These are phyloP conservation scores for Acanthosoma haemorrhoidale DNA, from an alignment of 2,888 invertebrate species.

Conservation along the genomic window DNA sequence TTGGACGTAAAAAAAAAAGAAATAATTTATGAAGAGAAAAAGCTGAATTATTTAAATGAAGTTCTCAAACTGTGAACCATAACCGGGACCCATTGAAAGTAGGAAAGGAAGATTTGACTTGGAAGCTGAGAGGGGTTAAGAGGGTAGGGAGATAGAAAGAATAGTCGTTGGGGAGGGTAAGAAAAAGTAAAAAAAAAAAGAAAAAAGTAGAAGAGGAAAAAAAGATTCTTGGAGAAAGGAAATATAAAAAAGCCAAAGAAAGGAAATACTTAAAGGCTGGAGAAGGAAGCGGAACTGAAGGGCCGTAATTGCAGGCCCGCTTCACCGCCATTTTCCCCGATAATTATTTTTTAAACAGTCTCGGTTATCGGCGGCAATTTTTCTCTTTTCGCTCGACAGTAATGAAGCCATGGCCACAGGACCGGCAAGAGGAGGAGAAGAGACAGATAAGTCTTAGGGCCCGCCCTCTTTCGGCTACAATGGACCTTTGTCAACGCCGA, in stretches of 20 bases:
- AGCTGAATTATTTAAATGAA: constrained; percentile 2
- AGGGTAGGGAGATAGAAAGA: background rate
- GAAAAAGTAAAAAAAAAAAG: background rate
- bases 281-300: constrained; percentile 27
- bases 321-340: constrained; percentile 23
- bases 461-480: too few relatives aligned
- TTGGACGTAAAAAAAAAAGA: too few relatives aligned
- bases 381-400: constrained; percentile 8
- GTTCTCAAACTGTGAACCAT: background rate
- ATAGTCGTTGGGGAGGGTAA: background rate
- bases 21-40: too few relatives aligned
- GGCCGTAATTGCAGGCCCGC: constrained; percentile 12
- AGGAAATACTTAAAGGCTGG: constrained; percentile 30
- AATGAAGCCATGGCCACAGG: background rate
- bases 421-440: background rate
- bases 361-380: constrained; percentile 29
- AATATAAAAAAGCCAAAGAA: constrained; percentile 31
- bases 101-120: background rate
- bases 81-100: constrained; percentile 2
- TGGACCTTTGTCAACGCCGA: constrained; percentile 7
- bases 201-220: background rate
- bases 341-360: constrained; percentile 33
- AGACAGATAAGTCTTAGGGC: constrained; percentile 16
- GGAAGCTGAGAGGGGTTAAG: background rate
- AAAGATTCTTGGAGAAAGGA: constrained; percentile 1